Evolutionary conservation across 2,888 invertebrate species (phyloP).

Genomic region (Cryptocephalus primarius): DNA sequence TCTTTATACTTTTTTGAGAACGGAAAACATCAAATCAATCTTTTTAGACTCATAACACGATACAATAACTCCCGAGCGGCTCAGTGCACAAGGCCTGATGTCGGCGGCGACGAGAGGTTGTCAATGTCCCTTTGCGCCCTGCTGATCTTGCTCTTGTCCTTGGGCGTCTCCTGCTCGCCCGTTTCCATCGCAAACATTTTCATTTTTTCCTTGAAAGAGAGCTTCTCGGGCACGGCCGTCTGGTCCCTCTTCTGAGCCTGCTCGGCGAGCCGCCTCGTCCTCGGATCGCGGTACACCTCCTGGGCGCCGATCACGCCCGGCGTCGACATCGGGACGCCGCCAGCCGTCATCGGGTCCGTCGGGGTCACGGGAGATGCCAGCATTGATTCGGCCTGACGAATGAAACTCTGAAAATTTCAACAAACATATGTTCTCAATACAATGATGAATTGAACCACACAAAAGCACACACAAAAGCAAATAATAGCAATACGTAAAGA

Average conservation of each 20-base stretch:
- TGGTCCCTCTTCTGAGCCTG: slow-evolving; percentile 51
- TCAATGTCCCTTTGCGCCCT: slow-evolving; percentile 92
- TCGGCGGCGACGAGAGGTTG: slow-evolving; percentile 41
- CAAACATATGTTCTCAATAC: slow-evolving; percentile 11
- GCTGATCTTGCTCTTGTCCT: slow-evolving; percentile 92
- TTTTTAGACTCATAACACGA: too few relatives aligned
- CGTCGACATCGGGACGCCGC: slow-evolving; percentile 50
- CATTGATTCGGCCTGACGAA: slow-evolving; percentile 69
- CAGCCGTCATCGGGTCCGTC: slow-evolving; percentile 36
- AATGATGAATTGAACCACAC: slow-evolving; percentile 1
- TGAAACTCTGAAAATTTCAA: slow-evolving; percentile 52
- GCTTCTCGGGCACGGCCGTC: slow-evolving; percentile 72
- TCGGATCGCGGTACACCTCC: slow-evolving; percentile 94
- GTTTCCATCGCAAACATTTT: slow-evolving; percentile 98
- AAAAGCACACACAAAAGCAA: too few relatives aligned
- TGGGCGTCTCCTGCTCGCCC: slow-evolving; percentile 84
- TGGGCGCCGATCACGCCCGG: slow-evolving; percentile 97
- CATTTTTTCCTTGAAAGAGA: slow-evolving; percentile 98
- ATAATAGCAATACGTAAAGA: too few relatives aligned
- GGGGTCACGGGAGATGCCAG: slow-evolving; percentile 68
- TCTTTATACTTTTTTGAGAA: too few relatives aligned
- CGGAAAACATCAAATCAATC: too few relatives aligned
- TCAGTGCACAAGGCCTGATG: slow-evolving; percentile 25
- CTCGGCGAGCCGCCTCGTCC: slow-evolving; percentile 77
- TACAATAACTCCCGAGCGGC: too few relatives aligned